Conservation (phyloP, 2,888 invertebrate species). For the Choreutis nemorana region DNA sequence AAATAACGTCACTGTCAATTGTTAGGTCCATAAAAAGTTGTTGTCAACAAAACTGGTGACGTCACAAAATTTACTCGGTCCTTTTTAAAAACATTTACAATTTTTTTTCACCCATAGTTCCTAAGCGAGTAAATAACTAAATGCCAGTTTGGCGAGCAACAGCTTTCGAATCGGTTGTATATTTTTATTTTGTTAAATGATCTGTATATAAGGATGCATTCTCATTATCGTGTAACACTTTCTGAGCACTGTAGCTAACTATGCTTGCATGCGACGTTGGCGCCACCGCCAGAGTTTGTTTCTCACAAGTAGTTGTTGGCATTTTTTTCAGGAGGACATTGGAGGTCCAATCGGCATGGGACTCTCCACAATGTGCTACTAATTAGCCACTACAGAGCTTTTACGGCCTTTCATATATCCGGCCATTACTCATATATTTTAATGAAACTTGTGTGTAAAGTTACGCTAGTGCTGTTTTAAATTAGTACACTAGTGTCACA, state of each 20-base stretch:
- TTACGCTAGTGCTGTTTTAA: no score
- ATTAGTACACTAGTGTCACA: no score
- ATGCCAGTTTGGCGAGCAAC: slow-evolving; percentile 20
- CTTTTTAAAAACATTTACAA: slow-evolving; percentile 8
- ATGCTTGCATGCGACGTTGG: slow-evolving; percentile 49
- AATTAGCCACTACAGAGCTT: no score
- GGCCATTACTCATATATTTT: no score
- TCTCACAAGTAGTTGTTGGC: slow-evolving; percentile 46
- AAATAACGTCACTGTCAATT: slow-evolving; percentile 37
- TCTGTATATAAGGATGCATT: slow-evolving; percentile 60
- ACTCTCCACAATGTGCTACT: slow-evolving; percentile 71
- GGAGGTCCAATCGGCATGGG: slow-evolving; percentile 70
- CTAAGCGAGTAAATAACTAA: no score
- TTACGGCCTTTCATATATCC: no score
- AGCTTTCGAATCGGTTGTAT: slow-evolving; percentile 27
- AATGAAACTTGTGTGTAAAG: no score
- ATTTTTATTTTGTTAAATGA: slow-evolving; percentile 43
- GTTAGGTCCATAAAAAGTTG: slow-evolving; percentile 34
- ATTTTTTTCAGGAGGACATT: slow-evolving; percentile 74
- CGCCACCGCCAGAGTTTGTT: slow-evolving; percentile 19
- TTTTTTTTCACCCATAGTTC: slow-evolving; percentile 8
- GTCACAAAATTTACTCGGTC: slow-evolving; percentile 10
- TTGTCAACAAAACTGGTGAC: slow-evolving; percentile 17
- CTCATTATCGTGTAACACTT: slow-evolving; percentile 40
- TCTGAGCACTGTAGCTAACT: slow-evolving; percentile 52